Percentiles rank a stretch among this genome's conserved stretches.
Conservation (phyloP, 2,888 invertebrate genomes). For the Zele albiditarsus region DNA sequence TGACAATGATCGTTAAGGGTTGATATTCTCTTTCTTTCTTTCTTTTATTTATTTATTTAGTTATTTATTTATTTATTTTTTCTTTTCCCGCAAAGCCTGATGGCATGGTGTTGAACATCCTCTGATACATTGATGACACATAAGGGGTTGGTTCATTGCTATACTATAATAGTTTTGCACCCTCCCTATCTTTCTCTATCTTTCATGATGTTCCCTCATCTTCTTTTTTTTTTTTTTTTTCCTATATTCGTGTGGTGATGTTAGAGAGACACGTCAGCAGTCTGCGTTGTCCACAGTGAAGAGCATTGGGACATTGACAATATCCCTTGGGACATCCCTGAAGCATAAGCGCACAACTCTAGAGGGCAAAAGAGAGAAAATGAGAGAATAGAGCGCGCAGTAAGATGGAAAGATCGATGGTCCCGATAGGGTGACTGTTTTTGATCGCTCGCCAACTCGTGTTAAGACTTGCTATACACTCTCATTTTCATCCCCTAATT, state of each 20-base stretch:
- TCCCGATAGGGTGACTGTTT: constrained; percentile 53
- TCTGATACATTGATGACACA: constrained; percentile 5
- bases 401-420: constrained; percentile 52
- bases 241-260: constrained; percentile 16
- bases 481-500: background rate
- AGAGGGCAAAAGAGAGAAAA: constrained; percentile 26
- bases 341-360: constrained; percentile 23
- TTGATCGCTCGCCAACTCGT: constrained; percentile 63
- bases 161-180: constrained; percentile 7
- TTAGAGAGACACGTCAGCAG: constrained; percentile 34
- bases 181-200: background rate
- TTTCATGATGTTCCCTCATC: background rate
- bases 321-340: constrained; percentile 22
- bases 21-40: background rate
- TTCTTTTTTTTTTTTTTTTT: no score
- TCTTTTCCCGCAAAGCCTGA: constrained; percentile 13
- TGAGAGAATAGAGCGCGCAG: constrained; percentile 29
- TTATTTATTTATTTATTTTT: background rate
- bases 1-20: constrained; percentile 30
- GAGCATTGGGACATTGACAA: constrained; percentile 39
- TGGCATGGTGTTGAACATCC: background rate
- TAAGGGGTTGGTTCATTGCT: constrained; percentile 26
- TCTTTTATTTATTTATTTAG: background rate
- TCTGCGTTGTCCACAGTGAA: constrained; percentile 40
- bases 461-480: constrained; percentile 49